Base-by-base conservation (phyloP, 2,113 vertebrate species). In the Myiozetetes cayanensis region DNA sequence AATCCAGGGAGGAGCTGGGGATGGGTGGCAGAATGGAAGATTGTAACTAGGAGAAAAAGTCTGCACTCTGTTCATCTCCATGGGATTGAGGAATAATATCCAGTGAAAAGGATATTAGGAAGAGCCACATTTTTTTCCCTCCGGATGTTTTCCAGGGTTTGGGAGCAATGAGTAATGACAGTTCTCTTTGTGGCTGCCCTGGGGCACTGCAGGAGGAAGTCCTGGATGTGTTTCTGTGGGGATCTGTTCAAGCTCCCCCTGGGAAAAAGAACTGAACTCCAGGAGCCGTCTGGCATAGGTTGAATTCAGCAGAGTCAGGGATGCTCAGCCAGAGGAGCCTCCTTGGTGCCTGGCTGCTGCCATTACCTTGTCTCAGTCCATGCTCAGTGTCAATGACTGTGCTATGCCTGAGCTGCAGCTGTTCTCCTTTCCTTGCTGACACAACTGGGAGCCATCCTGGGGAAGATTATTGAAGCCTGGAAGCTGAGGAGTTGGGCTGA, bases 351-450 rank as follows among this genome's bases (percentile, higher is more conserved):
- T 88, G 72, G 43, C 33, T 81, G 75, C 55, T 90, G 80, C 88
- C 35, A 27, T 28, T 31, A 35, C 27, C 15, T 56, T 30, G 10
- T 62, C 27, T 63, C n/a, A 12, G 12, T 43, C 68, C 2, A 0
- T n/a, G 24, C 46, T 61, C 2, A 4, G 20, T 4, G 3, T 44
- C 25, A 23, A 27, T 0, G 7, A 44, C 20, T n/a, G 28, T 0
- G 2, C 33, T 68, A 68, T 70, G 37, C 41, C 33, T 77, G 67
- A 58, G 44, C 63, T 82, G n/a, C n/a, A 62, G 68, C 50, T 61
- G 4, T 35, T 70, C 37, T 82, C 39, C 52, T 67, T 65, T 70
- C 58, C 73, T 87, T 2, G 0, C 47, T 67, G 58, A 30, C 56
- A 27, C 66, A 67, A 14, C 43, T 46, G n/a, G 22, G 55, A 91